These are phyloP conservation scores for Porites divaricata DNA, from an alignment of 92 coral and sea anemone species.

Conservation along the genomic window DNA sequence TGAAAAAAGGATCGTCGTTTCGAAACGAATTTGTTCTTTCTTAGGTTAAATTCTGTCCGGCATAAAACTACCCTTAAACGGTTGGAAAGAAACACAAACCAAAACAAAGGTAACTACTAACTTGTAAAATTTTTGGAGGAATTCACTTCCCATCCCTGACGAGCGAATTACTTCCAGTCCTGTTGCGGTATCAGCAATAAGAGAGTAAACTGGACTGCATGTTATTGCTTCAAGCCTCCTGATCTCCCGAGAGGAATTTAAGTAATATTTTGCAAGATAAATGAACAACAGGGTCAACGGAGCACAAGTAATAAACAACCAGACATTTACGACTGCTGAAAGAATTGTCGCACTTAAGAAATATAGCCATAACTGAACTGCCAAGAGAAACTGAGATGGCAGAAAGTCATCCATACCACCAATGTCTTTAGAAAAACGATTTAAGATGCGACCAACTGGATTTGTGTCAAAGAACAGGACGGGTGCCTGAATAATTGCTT, in stretches of 20 bases:
- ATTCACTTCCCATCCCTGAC: slow-evolving; percentile 10
- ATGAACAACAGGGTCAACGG: slow-evolving; percentile 69
- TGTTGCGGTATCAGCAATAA: slow-evolving; percentile 15
- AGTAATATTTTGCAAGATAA: slow-evolving; percentile 73
- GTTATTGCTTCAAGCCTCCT: slow-evolving; percentile 81
- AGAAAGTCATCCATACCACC: slow-evolving; percentile 31
- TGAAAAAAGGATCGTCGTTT: no score
- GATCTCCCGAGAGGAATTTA: slow-evolving; percentile 81
- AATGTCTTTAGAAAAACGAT: slow-evolving; percentile 39
- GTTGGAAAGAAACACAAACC: no score
- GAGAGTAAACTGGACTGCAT: slow-evolving; percentile 38
- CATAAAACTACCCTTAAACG: no score
- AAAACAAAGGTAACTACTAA: slow-evolving; percentile 1
- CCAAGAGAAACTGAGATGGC: slow-evolving; percentile 21
- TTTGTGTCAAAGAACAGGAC: slow-evolving; percentile 37
- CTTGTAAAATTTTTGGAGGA: not conserved
- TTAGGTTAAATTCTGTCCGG: no score
- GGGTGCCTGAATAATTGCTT: slow-evolving; percentile 33
- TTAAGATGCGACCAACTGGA: slow-evolving; percentile 43
- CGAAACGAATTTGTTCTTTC: no score
- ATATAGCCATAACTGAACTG: slow-evolving; percentile 1
- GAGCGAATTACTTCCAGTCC: slow-evolving; percentile 34
- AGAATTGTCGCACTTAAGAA: not conserved
- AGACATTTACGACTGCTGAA: slow-evolving; percentile 18
- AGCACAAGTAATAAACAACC: slow-evolving; percentile 22